Percentiles rank a stretch among this genome's conserved stretches.
Conservation (phyloP, 2,888 invertebrate genomes). For the Ophonus ardosiacus region DNA sequence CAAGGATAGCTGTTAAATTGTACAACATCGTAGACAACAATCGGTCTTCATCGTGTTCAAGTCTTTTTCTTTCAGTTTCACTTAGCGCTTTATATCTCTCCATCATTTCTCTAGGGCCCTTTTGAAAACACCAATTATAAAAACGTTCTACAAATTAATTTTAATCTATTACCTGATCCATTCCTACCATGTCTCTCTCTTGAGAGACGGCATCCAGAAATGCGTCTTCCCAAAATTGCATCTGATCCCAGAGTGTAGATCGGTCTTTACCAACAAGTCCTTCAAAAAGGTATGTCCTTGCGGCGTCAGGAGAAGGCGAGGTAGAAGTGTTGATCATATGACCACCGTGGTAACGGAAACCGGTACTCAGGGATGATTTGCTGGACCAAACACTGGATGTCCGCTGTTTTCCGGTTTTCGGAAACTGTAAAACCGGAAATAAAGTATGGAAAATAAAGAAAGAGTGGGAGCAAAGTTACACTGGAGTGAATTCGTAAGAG, state of each 20-base stretch:
- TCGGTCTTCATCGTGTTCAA: conserved; percentile 99
- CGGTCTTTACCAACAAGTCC: conserved; percentile 90
- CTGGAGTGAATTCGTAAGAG: background rate
- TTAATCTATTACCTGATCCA: conserved; percentile 88
- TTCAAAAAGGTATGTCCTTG: conserved; percentile 94
- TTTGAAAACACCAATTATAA: conserved; percentile 4
- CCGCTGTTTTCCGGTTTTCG: conserved; percentile 85
- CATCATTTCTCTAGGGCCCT: conserved; percentile 99
- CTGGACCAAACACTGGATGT: conserved; percentile 95
- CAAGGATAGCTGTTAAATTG: conserved; percentile 96
- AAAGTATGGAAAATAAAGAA: background rate
- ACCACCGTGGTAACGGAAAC: conserved; percentile 92
- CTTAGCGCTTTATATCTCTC: conserved; percentile 96
- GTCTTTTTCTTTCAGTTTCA: conserved; percentile 93
- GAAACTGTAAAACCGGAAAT: conserved; percentile 77
- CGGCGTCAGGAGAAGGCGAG: conserved; percentile 93
- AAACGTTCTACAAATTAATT: background rate
- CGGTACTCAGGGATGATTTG: conserved; percentile 92
- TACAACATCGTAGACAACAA: conserved; percentile 96
- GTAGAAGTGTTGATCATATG: conserved; percentile 90
- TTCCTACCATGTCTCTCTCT: conserved; percentile 98
- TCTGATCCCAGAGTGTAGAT: conserved; percentile 96
- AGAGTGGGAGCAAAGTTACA: background rate
- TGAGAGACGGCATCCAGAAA: conserved; percentile 98
- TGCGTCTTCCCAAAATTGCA: conserved; percentile 99